These are phyloP conservation scores for Ladona fulva DNA, from an alignment of 1,140 invertebrate genomes.

Conservation along the genomic window DNA sequence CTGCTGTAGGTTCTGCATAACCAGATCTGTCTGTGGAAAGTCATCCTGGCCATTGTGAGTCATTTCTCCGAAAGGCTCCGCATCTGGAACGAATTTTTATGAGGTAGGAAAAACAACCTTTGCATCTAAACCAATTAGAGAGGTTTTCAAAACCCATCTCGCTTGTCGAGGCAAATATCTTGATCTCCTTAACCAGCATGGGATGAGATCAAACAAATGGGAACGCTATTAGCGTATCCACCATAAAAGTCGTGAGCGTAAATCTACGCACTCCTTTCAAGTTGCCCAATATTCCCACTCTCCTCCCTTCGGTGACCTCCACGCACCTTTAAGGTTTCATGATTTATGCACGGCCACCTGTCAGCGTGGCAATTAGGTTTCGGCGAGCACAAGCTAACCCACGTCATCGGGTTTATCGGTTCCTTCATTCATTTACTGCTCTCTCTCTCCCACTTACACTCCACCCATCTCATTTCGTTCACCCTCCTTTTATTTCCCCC, in stretches of 20 bases:
- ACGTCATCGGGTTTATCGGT: background rate
- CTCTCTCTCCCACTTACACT: background rate
- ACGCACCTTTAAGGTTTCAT: background rate
- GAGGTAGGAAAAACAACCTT: too few relatives aligned
- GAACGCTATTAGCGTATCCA: background rate
- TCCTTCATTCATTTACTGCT: background rate
- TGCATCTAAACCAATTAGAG: too few relatives aligned
- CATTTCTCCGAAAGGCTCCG: too few relatives aligned
- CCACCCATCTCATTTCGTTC: too few relatives aligned
- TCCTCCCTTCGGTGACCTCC: background rate
- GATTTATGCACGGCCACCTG: background rate
- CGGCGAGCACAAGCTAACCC: background rate
- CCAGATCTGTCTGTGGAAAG: too few relatives aligned
- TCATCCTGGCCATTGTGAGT: too few relatives aligned
- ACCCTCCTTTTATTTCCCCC: too few relatives aligned
- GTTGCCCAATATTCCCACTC: background rate
- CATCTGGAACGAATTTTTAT: too few relatives aligned
- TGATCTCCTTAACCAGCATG: background rate
- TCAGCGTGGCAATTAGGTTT: background rate
- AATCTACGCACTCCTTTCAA: background rate
- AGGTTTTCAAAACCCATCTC: too few relatives aligned
- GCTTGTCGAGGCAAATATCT: too few relatives aligned
- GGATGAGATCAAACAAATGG: background rate
- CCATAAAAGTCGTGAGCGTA: background rate
- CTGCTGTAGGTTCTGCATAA: too few relatives aligned